phyloP scores from a whole-genome alignment of 2,888 invertebrate genomes.

The Acleris emargana region DNA sequence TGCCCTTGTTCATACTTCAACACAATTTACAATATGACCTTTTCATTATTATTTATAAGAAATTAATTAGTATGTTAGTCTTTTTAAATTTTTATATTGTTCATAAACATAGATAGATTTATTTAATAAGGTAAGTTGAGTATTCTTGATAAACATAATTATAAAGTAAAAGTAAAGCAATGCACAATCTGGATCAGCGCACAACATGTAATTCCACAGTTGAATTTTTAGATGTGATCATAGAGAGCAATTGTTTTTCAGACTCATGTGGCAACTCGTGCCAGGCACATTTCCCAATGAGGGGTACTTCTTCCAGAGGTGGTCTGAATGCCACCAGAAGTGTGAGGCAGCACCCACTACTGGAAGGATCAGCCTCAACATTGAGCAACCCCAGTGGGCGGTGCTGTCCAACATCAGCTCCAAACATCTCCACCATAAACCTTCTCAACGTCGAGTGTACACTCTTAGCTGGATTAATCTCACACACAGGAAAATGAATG shows the following conservation, averaged over 20 bases:
- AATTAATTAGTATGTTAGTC: constrained; percentile 25
- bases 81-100: constrained; percentile 6
- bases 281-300: constrained; percentile 96
- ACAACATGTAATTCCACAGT: constrained; percentile 93
- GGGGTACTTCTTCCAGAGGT: constrained; percentile 92
- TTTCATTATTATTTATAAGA: not conserved
- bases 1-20: not conserved
- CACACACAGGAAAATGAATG: constrained; percentile 93
- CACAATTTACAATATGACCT: not conserved
- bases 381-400: constrained; percentile 91
- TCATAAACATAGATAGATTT: constrained; percentile 21
- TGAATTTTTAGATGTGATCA: constrained; percentile 89
- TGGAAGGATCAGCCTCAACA: constrained; percentile 85
- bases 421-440: constrained; percentile 96
- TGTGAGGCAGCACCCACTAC: constrained; percentile 92
- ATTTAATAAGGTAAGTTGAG: constrained; percentile 38
- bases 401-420: constrained; percentile 93
- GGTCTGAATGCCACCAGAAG: constrained; percentile 92
- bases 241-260: constrained; percentile 86
- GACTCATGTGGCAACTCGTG: constrained; percentile 89
- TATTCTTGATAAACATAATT: constrained; percentile 39
- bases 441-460: constrained; percentile 93
- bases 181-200: constrained; percentile 76
- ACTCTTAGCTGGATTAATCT: constrained; percentile 93
- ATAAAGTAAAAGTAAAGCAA: constrained; percentile 1